Evolutionary conservation across 1,140 invertebrate species (phyloP).

Genomic region (Archivesica marissinica): DNA sequence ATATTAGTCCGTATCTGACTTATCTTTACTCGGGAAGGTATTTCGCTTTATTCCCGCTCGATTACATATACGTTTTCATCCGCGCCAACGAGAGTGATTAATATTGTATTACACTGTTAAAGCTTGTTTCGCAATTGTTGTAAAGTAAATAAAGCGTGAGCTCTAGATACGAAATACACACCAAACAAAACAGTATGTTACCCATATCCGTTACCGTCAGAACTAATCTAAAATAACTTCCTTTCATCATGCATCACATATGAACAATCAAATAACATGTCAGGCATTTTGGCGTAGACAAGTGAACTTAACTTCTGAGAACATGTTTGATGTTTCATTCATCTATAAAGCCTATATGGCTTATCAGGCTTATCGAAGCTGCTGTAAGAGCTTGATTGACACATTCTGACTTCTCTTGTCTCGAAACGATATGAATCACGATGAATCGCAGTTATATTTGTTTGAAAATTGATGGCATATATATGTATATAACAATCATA

Average conservation of each 20-base stretch:
- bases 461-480: conserved; percentile 12
- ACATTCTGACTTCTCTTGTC: not conserved
- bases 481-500: not conserved
- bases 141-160: too few relatives aligned
- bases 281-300: not conserved
- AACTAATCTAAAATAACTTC: not conserved
- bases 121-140: too few relatives aligned
- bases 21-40: too few relatives aligned
- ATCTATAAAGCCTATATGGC: not conserved
- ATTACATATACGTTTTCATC: too few relatives aligned
- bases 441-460: conserved; percentile 33
- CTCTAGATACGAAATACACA: too few relatives aligned
- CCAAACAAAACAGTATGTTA: too few relatives aligned
- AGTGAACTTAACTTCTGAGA: not conserved
- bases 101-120: too few relatives aligned
- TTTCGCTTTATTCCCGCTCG: too few relatives aligned
- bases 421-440: not conserved
- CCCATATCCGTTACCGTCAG: not conserved
- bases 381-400: conserved; percentile 8
- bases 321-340: not conserved
- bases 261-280: not conserved
- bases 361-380: conserved; percentile 23
- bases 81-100: too few relatives aligned
- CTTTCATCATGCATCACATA: not conserved
- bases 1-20: too few relatives aligned